Base-by-base conservation (phyloP, 53 echinoderm and acorn worm genomes). In the Echinarachnius parma region DNA sequence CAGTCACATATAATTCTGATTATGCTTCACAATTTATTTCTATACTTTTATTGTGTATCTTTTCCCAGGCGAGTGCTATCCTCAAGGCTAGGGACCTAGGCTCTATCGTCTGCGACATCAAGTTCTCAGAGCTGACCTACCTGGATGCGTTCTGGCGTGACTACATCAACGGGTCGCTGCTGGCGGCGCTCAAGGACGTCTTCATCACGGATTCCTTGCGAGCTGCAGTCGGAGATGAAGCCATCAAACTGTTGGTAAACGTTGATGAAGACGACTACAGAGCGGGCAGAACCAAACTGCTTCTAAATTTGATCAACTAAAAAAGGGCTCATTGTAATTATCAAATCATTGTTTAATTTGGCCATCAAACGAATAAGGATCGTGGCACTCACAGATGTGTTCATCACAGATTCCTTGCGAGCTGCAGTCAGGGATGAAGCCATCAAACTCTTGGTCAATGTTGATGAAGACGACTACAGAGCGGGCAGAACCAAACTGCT, bases 71-170 rank as follows among this genome's bases (percentile, higher is more conserved):
- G 11, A 80, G 80, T 26, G 70, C 72, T 2, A 80, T 80, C 56
- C 35, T 80, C 35, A 69, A 70, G 33, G 46, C 71, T 2, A 59
- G 80, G 11, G 80, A 80, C 53, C 71, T 80, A 2, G 80, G 80
- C 11, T 80, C 80, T 13, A 80, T 80, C 7, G 66, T 80, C 13
- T 80, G 80, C 28, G 80, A 80, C 60, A 80, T 80, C 47, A 80
- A 80, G 31, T 80, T 80, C 60, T 71, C 80, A 14, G 80, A 80
- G n/a, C 34, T 80, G 27, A 80, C 80, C 5, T 80, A 80, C 48
- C 58, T 80, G 11, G 80, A 80, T 61, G 80, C 80, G 1, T 80
- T 80, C 37, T 80, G 80, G 80, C 69, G 80, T 4, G 80, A 80
- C 28, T 80, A 80, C 53, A 71, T 70, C 32, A 80, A 80, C 22